A percentile compares a stretch with the other conserved stretches of the same genome.
Conservation (phyloP, 30 jellyfish, hydroid and myxozoan species). For the Sanderia malayensis region DNA sequence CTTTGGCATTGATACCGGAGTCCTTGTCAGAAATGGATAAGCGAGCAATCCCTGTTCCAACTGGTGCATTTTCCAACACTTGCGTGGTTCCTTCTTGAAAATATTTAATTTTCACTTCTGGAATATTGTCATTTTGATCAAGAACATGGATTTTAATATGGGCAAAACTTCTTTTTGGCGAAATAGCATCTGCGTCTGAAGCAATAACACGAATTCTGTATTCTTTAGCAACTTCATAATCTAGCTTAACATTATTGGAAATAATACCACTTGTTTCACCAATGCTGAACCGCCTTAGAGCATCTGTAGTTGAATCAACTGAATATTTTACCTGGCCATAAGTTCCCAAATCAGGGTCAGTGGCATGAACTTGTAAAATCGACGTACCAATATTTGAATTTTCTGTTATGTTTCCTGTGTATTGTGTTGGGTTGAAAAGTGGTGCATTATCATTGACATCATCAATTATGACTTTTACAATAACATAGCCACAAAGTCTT, state of each 20-base stretch:
- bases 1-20: slow-evolving; percentile 58
- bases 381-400: slow-evolving; percentile 47
- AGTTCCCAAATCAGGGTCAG: slow-evolving; percentile 79
- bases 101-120: slow-evolving; percentile 33
- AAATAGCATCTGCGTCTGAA: slow-evolving; percentile 57
- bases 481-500: slow-evolving; percentile 61
- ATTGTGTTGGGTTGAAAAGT: slow-evolving; percentile 59
- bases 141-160: slow-evolving; percentile 53
- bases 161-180: slow-evolving; percentile 29
- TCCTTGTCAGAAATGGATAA: slow-evolving; percentile 72
- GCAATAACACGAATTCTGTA: slow-evolving; percentile 65
- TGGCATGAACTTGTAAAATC: slow-evolving; percentile 56
- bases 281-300: slow-evolving; percentile 26
- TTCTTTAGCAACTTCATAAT: slow-evolving; percentile 49
- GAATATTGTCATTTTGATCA: slow-evolving; percentile 86
- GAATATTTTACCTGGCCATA: slow-evolving; percentile 62
- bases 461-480: slow-evolving; percentile 27
- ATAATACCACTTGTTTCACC: slow-evolving; percentile 37
- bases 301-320: slow-evolving; percentile 49
- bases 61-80: slow-evolving; percentile 58
- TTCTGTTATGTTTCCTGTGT: slow-evolving; percentile 67
- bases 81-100: slow-evolving; percentile 56
- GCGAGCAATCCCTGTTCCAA: slow-evolving; percentile 57
- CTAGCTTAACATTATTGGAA: slow-evolving; percentile 47
- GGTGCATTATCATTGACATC: slow-evolving; percentile 96